Percentiles rank a stretch among this genome's conserved stretches.
phyloP scores from a whole-genome alignment of 2,797 vertebrate genomes.

The Jordanella pulchra region DNA sequence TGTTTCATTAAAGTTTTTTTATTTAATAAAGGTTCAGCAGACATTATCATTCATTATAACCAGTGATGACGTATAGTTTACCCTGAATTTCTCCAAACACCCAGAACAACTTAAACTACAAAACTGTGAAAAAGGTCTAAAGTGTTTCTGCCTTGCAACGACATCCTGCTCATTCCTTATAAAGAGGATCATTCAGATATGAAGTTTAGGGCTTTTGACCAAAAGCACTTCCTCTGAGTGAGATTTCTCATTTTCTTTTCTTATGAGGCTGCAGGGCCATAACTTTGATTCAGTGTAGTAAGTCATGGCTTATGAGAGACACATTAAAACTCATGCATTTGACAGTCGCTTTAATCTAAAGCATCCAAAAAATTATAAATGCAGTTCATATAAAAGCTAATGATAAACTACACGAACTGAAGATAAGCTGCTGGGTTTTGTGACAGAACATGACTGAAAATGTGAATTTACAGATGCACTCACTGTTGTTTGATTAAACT shows the following conservation, averaged over 20 bases:
- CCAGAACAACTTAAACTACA: background rate
- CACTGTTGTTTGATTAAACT: too few relatives aligned
- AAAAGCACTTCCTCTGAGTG: too few relatives aligned
- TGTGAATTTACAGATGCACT: too few relatives aligned
- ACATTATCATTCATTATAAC: too few relatives aligned
- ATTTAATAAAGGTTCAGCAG: too few relatives aligned
- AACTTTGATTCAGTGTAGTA: background rate
- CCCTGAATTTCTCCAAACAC: background rate
- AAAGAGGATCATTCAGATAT: background rate
- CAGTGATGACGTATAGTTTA: background rate
- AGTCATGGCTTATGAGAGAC: background rate
- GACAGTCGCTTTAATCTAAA: too few relatives aligned
- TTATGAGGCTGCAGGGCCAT: background rate
- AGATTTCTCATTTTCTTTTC: background rate
- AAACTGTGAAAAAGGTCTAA: background rate
- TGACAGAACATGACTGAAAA: too few relatives aligned
- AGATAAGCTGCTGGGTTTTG: too few relatives aligned
- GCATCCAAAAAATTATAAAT: too few relatives aligned
- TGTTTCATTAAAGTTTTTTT: background rate
- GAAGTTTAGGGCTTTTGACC: background rate
- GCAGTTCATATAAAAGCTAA: too few relatives aligned
- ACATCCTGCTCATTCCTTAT: background rate
- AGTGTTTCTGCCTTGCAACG: background rate
- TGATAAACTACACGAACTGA: too few relatives aligned
- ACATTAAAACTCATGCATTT: background rate